A percentile compares a stretch with the other conserved stretches of the same genome.
Evolutionary conservation across 2,888 invertebrate species (phyloP).

Genomic region (Geophilus truncorum): DNA sequence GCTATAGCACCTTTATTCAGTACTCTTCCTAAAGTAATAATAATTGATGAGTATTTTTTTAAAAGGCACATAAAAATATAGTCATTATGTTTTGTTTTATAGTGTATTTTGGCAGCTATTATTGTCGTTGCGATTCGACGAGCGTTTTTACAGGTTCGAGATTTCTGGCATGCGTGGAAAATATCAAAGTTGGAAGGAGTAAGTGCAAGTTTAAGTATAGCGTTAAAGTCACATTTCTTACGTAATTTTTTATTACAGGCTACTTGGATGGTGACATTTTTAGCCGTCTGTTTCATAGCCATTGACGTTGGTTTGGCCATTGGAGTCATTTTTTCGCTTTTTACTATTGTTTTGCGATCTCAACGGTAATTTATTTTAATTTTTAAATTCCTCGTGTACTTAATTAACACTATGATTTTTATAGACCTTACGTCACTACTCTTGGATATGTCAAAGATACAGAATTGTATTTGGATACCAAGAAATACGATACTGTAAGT

Average conservation of each 20-base stretch:
- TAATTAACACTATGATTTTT: too few species aligned
- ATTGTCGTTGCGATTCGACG: slow-evolving; percentile 74
- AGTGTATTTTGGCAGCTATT: slow-evolving; percentile 74
- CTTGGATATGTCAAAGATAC: slow-evolving; percentile 35
- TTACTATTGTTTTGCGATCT: slow-evolving; percentile 63
- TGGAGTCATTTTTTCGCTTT: slow-evolving; percentile 68
- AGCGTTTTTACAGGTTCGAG: slow-evolving; percentile 67
- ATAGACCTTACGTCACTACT: slow-evolving; percentile 33
- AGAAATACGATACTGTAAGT: slow-evolving; percentile 25
- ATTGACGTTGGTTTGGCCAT: slow-evolving; percentile 74
- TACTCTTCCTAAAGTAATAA: slow-evolving; percentile 66
- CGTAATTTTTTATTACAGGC: slow-evolving; percentile 43
- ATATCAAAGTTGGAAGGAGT: slow-evolving; percentile 70
- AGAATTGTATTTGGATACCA: slow-evolving; percentile 34
- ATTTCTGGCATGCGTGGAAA: slow-evolving; percentile 66
- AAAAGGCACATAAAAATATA: too few species aligned
- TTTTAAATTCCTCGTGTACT: too few species aligned
- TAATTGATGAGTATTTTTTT: neutral
- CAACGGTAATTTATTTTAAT: slow-evolving; percentile 30
- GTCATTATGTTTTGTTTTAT: slow-evolving; percentile 40
- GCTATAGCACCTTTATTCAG: slow-evolving; percentile 86
- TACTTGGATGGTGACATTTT: slow-evolving; percentile 75
- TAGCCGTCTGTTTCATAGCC: slow-evolving; percentile 67
- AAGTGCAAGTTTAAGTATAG: neutral
- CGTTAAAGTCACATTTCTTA: too few species aligned